phyloP scores from a whole-genome alignment of 2,797 vertebrate species.

The Cryptoblepharus egeriae region DNA sequence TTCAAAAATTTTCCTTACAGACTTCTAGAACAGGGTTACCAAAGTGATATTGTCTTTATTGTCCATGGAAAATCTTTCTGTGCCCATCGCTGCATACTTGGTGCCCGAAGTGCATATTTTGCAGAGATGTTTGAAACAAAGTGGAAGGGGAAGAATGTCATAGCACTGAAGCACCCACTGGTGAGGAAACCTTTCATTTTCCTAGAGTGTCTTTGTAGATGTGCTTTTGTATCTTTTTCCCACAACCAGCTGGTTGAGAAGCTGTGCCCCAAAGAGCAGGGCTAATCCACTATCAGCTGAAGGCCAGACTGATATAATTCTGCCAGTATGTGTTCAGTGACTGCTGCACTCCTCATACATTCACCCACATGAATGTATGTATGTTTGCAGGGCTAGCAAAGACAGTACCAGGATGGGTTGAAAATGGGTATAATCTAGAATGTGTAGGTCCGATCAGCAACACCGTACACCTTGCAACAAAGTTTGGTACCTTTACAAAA shows the following conservation, averaged over 20 bases:
- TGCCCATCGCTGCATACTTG: constrained; percentile 91
- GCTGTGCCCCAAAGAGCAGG: neutral
- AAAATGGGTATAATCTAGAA: neutral
- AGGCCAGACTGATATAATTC: neutral
- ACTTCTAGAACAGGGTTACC: constrained; percentile 91
- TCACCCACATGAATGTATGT: neutral
- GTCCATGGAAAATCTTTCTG: constrained; percentile 91
- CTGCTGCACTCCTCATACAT: no score
- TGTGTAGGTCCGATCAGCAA: neutral
- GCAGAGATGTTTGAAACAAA: constrained; percentile 94
- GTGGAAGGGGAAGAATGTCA: constrained; percentile 91
- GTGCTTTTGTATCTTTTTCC: neutral
- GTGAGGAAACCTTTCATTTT: constrained; percentile 74
- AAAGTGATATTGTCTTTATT: constrained; percentile 90
- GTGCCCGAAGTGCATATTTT: constrained; percentile 92
- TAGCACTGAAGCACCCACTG: constrained; percentile 93
- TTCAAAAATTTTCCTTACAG: constrained; percentile 68
- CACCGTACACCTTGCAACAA: neutral
- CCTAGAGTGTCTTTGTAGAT: neutral
- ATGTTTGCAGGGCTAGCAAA: neutral
- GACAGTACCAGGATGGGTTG: neutral
- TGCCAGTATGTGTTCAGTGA: neutral
- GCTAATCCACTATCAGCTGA: neutral
- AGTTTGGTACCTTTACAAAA: neutral
- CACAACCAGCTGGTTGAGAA: neutral